phyloP scores from a whole-genome alignment of 1,140 invertebrate genomes.

The Probaryconus sp. region DNA sequence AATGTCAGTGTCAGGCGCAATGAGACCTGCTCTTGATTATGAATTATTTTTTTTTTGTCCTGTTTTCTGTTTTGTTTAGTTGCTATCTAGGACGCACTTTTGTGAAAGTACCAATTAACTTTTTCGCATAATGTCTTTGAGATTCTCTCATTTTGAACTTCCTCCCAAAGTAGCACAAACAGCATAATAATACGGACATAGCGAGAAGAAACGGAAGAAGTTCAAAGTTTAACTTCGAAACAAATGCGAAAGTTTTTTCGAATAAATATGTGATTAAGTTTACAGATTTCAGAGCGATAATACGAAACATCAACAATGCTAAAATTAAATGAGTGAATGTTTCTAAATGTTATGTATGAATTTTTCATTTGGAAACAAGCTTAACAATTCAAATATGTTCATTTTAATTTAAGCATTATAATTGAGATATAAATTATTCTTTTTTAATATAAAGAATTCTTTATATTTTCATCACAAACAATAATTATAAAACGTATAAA shows the following conservation, averaged over 20 bases:
- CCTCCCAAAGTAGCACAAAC: constrained; percentile 34
- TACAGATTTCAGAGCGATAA: constrained; percentile 26
- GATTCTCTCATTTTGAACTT: constrained; percentile 37
- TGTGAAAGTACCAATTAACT: constrained; percentile 54
- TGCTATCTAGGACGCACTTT: constrained; percentile 39
- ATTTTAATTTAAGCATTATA: constrained; percentile 12
- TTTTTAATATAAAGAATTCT: too few relatives aligned
- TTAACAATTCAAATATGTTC: constrained; percentile 5
- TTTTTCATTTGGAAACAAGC: constrained; percentile 31
- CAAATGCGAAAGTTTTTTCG: constrained; percentile 29
- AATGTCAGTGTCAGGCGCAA: constrained; percentile 53
- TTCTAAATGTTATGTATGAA: constrained; percentile 41
- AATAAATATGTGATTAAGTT: constrained; percentile 56
- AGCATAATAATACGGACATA: constrained; percentile 46
- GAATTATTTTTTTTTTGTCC: constrained; percentile 50
- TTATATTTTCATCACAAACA: too few relatives aligned
- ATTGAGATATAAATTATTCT: constrained; percentile 20
- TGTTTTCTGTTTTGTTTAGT: too few relatives aligned
- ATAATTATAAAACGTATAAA: too few relatives aligned
- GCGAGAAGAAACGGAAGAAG: constrained; percentile 29
- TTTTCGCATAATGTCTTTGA: constrained; percentile 54
- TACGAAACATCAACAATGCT: constrained; percentile 30
- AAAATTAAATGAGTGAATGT: constrained; percentile 24
- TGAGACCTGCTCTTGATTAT: constrained; percentile 41
- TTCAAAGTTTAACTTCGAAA: constrained; percentile 52